Evolutionary conservation across 2,888 invertebrate genomes (phyloP).

Genomic region (Caenorhabditis sp.): DNA sequence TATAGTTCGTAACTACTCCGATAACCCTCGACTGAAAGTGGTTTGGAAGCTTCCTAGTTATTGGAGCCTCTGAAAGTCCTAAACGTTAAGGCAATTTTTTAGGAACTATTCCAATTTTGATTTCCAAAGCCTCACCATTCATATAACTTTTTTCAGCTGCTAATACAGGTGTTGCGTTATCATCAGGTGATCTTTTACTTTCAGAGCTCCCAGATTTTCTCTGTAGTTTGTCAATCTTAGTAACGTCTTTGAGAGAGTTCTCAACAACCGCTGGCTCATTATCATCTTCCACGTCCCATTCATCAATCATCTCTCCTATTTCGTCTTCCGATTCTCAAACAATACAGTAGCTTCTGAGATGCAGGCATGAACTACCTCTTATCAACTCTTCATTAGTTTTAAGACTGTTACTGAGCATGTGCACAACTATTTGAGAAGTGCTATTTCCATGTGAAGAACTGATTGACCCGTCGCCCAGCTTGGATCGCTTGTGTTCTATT

Average conservation of each 20-base stretch:
- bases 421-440: neutral
- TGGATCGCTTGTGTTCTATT: constrained; percentile 6
- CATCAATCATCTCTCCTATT: constrained; percentile 40
- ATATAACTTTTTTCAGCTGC: no score
- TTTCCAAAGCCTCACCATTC: no score
- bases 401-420: neutral
- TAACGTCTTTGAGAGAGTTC: no score
- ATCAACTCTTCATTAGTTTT: constrained; percentile 16
- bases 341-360: neutral
- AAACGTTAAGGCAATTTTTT: no score
- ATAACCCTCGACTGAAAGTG: constrained; percentile 37
- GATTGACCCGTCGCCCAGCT: no score
- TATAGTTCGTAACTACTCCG: constrained; percentile 41
- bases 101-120: no score
- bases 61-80: no score
- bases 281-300: constrained; percentile 27
- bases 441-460: neutral
- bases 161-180: no score
- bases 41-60: constrained; percentile 6
- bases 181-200: no score
- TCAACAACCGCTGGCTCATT: neutral
- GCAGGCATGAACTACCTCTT: neutral
- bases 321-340: constrained; percentile 22
- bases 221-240: no score
- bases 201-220: no score